Conservation (phyloP, 2,888 invertebrate genomes). For the Chymomyza amoena region DNA sequence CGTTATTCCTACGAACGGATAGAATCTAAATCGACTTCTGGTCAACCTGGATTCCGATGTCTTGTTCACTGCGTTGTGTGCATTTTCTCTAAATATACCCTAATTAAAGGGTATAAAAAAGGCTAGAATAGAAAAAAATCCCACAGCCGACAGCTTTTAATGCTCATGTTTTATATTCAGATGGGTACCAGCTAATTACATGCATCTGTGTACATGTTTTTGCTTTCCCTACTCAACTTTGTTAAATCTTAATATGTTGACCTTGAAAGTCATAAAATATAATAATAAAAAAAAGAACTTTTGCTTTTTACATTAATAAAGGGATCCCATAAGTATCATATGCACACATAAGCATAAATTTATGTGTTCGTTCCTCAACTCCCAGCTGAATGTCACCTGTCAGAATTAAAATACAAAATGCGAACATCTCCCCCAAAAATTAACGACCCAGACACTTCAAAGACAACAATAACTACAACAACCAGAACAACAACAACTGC, state of each 20-base stretch:
- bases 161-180: too few species aligned
- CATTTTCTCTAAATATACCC: too few species aligned
- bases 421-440: neutral
- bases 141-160: too few species aligned
- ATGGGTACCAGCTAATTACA: too few species aligned
- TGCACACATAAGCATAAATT: neutral
- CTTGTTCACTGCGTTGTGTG: too few species aligned
- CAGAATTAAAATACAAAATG: neutral
- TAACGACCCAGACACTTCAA: neutral
- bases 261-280: neutral
- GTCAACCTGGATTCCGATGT: too few species aligned
- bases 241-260: neutral
- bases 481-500: neutral
- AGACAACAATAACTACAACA: neutral
- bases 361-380: neutral
- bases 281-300: slow-evolving; percentile 1
- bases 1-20: too few species aligned
- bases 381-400: neutral
- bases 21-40: too few species aligned
- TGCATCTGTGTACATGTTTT: neutral
- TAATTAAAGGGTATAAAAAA: too few species aligned
- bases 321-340: neutral
- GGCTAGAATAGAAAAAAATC: too few species aligned
- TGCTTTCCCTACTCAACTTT: neutral
- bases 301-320: neutral